Evolutionary conservation across 1,140 invertebrate genomes (phyloP).

Genomic region (Cepaea nemoralis): DNA sequence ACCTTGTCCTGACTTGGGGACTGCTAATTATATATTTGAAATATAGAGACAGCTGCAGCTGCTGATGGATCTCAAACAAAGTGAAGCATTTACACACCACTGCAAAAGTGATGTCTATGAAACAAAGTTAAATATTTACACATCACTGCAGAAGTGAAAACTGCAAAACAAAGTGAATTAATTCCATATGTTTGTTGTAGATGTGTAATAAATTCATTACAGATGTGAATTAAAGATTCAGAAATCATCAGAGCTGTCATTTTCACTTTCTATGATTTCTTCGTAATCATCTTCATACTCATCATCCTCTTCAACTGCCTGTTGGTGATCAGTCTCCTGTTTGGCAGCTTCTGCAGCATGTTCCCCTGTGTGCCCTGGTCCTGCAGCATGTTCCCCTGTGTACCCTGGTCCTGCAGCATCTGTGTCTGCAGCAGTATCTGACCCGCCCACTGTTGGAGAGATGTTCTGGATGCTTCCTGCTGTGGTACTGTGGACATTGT

Average conservation of each 20-base stretch:
- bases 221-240: neutral
- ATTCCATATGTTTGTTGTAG: too few species aligned
- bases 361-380: neutral
- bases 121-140: too few species aligned
- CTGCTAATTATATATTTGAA: too few species aligned
- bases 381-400: neutral
- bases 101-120: too few species aligned
- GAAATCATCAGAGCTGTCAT: conserved; percentile 12
- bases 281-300: conserved; percentile 34
- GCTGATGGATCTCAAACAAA: too few species aligned
- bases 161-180: too few species aligned
- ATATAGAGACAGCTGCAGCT: too few species aligned
- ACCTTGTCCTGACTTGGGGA: too few species aligned
- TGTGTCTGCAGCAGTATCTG: neutral
- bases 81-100: too few species aligned
- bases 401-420: neutral
- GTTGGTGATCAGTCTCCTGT: neutral
- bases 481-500: neutral
- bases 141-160: too few species aligned
- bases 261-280: conserved; percentile 11
- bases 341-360: neutral
- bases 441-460: neutral
- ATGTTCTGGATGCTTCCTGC: neutral
- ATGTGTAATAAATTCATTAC: neutral
- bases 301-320: neutral